Evolutionary conservation across 1,140 invertebrate genomes (phyloP).

Genomic region (Rhopalosiphum maidis): DNA sequence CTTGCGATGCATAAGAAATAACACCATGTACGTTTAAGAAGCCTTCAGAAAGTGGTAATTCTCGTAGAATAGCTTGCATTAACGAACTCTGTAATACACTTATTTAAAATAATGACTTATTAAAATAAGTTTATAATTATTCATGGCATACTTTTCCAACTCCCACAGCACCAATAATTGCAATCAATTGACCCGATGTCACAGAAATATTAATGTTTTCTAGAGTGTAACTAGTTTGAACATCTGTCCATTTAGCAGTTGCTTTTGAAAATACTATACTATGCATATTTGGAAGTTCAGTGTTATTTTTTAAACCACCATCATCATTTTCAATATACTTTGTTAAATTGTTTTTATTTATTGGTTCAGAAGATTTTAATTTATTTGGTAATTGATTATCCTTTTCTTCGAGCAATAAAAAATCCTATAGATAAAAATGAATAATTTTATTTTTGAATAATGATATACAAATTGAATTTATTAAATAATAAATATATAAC

Average conservation of each 20-base stretch:
- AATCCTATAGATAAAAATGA: slow-evolving; percentile 67
- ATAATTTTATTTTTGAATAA: not conserved
- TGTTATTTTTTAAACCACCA: slow-evolving; percentile 60
- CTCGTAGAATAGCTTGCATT: slow-evolving; percentile 80
- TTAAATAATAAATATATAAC: not conserved
- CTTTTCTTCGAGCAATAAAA: slow-evolving; percentile 73
- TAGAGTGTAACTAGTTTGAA: slow-evolving; percentile 69
- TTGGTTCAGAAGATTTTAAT: not conserved
- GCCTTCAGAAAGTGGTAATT: slow-evolving; percentile 75
- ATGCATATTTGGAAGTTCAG: slow-evolving; percentile 66
- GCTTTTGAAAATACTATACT: slow-evolving; percentile 66
- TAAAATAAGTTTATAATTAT: not conserved
- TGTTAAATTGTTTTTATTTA: not conserved
- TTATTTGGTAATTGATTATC: not conserved
- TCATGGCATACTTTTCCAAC: slow-evolving; percentile 73
- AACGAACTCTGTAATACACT: slow-evolving; percentile 67
- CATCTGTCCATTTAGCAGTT: slow-evolving; percentile 69
- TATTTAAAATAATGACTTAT: not conserved
- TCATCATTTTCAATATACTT: not conserved
- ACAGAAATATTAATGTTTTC: slow-evolving; percentile 71
- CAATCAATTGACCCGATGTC: slow-evolving; percentile 72
- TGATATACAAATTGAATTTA: not conserved
- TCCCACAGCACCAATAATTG: slow-evolving; percentile 83
- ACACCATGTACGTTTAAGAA: slow-evolving; percentile 74
- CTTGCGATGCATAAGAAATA: slow-evolving; percentile 87